Conservation (phyloP, 2,797 vertebrate genomes). For the Harpagifer antarcticus region DNA sequence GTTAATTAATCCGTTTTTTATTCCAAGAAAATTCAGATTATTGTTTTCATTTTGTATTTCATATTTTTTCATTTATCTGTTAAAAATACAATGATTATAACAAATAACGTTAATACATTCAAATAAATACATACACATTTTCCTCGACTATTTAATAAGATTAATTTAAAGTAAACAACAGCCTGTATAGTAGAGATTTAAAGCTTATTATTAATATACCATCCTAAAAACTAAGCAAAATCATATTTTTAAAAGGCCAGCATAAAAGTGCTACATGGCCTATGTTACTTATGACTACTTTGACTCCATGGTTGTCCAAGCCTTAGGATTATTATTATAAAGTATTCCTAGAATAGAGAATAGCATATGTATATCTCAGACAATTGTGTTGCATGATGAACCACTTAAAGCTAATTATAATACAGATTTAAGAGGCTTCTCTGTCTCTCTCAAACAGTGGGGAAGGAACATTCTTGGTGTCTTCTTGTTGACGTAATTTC, state of each 20-base stretch:
- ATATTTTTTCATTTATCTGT: not conserved
- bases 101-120: not conserved
- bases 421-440: not conserved
- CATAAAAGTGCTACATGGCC: no score
- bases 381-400: not conserved
- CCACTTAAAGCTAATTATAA: not conserved
- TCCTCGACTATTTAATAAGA: not conserved
- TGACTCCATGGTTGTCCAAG: not conserved
- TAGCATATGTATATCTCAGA: not conserved
- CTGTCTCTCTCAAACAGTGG: not conserved
- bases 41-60: no score
- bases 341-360: not conserved
- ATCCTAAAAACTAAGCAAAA: not conserved
- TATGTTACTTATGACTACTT: no score
- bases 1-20: slow-evolving; percentile 2
- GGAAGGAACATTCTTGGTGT: not conserved
- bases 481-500: slow-evolving; percentile 20
- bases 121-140: not conserved
- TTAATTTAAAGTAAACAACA: not conserved
- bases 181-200: not conserved
- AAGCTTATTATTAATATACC: not conserved
- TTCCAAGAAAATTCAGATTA: not conserved
- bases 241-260: no score
- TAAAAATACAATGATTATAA: not conserved
- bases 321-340: not conserved